Base-by-base conservation (phyloP, 2,113 vertebrate genomes). In the Periophthalmodon schlosseri region DNA sequence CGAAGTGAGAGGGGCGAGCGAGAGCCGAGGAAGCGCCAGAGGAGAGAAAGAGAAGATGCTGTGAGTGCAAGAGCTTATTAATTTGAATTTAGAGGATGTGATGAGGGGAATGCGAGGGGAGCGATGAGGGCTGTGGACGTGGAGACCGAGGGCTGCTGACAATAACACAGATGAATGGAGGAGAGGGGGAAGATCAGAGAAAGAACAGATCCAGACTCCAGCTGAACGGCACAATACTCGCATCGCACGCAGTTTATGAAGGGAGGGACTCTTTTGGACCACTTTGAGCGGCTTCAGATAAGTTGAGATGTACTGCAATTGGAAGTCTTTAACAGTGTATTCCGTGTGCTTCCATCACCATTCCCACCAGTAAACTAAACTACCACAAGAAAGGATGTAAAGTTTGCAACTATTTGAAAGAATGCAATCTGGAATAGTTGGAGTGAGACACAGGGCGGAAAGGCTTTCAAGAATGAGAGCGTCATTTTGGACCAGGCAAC, bases 81-180 rank as follows among this genome's bases (percentile, higher is more conserved):
- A 88, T 87, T 84, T 67, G 72, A 80, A 79, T 89, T 74, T 72
- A 82, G 66, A 84, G 78, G 83, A 89, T 76, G 84, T 66, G 83
- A 81, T 5, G 73, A 76, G 73, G 70, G 74, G 80, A 77, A 33
- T 0, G 75, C 18, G 66, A 78, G 72, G 23, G 24, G 58, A 61
- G 70, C 54, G 13, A 57, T 21, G n/a, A 47, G 70, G n/a, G 7
- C 44, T 68, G n/a, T 68, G 63, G 63, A 65, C 10, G 34, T 39
- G 34, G 33, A 65, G 7, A 65, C 9, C 34, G 5, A 39, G 16
- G 36, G 11, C 34, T 39, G 63, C 16, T 4, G 47, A 57, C 39
- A 70, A 75, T 68, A 61, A 0, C 66, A 65, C 20, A 68, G 54
- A 60, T 70, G 56, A 73, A 71, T 28, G 61, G 39, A 56, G 52